Evolutionary conservation across 2,113 vertebrate species (phyloP), one percentile per base, ranked within the genome.

Genomic region (Pardalotus punctatus): DNA sequence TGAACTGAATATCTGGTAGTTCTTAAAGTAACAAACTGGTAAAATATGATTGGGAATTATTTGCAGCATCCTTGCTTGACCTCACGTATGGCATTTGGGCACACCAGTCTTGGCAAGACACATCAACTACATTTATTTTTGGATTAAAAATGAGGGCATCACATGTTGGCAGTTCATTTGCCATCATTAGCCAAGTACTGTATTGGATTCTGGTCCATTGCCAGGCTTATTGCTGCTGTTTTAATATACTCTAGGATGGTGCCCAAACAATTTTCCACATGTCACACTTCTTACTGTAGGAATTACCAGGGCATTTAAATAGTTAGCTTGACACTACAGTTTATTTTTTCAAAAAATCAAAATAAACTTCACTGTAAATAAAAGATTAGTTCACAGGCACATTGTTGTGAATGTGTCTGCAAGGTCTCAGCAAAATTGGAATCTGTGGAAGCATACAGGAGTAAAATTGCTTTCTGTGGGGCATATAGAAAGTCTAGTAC

Each of bases 211-310:
- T 94, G 86, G 45, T 85, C 33, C 56, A 11, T 69, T 79, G 88
- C 90, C 79, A 92, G 83, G 36, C 33, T 70, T 77, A 21, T 88
- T 86, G 83, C 61, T 92, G 47, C 61, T 84, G 38, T 67, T 91
- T 92, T 85, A 66, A 79, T 79, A 11, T 25, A 20, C 28, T 21
- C 24, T 53, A 79, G 21, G 38, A 20, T 85, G 50, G 27, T 85
- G 50, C 60, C 70, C 57, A 80, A 71, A 71, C 25, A 69, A 31
- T 93, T 92, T 95, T 95, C 58, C 65, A 81, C 15, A 3, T 51
- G 82, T 90, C 91, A 94, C 27, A 2, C 27, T 87, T 76, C 53
- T 96, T 81, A 72, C 58, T 91, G 25, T 86, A 96, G 93, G 27
- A 82, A 29, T 84, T 92, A 45, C 13, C 36, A 43, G 25, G 24